phyloP scores from a whole-genome alignment of 2,113 vertebrate genomes.

The Malurus elegans region DNA sequence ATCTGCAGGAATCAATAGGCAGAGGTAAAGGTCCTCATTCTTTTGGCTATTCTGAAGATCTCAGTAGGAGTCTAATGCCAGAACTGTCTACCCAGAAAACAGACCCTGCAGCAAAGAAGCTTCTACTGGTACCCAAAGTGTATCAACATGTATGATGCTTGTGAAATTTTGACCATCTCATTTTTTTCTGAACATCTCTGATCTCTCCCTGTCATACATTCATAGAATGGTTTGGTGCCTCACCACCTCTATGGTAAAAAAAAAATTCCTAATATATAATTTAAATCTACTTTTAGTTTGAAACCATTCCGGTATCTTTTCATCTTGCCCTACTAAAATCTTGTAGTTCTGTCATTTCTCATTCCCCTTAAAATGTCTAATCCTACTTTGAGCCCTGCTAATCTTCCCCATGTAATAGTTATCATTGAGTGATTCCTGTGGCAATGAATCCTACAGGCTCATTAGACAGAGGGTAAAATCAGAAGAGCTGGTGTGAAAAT shows the following conservation, averaged over 20 bases:
- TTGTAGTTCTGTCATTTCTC: neutral
- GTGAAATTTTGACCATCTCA: neutral
- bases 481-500: neutral
- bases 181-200: neutral
- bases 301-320: neutral
- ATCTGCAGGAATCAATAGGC: neutral
- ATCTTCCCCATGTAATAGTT: neutral
- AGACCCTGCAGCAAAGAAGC: neutral
- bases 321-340: neutral
- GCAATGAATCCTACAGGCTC: neutral
- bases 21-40: neutral
- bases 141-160: rapidly evolving
- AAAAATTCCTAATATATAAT: neutral
- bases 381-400: neutral
- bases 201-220: neutral
- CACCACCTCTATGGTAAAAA: neutral
- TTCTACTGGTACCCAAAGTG: neutral
- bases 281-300: neutral
- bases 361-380: neutral
- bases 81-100: neutral
- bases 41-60: neutral
- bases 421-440: neutral
- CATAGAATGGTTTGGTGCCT: neutral
- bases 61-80: neutral
- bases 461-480: neutral